Evolutionary conservation across 2,888 invertebrate genomes (phyloP), one percentile per base, ranked within the genome.

Genomic region (Cerceris rybyensis): DNA sequence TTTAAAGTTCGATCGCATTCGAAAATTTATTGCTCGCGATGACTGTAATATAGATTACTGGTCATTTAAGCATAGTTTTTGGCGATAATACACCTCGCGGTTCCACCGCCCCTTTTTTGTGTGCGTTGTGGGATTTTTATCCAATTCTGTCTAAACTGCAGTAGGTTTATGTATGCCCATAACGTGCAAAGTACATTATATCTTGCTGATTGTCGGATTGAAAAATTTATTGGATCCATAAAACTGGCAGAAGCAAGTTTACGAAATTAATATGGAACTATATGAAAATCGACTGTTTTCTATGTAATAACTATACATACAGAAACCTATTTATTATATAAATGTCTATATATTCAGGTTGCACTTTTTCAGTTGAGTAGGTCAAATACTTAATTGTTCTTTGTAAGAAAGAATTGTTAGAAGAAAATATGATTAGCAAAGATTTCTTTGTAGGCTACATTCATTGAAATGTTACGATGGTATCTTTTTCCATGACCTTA

Each of bases 261-360:
- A 67, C 70, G 69, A 82, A 77, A 80, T 82, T 82, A 82, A 76
- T 74, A 61, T 50, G 63, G 57, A 78, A 70, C 66, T 60, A 17
- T 17, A 59, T 49, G 55, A 17, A 67, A 67, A 57, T 65, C 46
- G 66, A 57, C 58, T 66, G 43, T 11, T 49, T 39, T 52, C 52
- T 52, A 52, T 57, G 60, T 73, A 60, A 49, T 13, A 54, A 6
- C 58, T 71, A 7, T 13, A 7, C 17, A 7, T 63, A 5, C 46
- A 61, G 5, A 59, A 16, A 28, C 17, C 63, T 13, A 1, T 61
- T 6, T 13, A 7, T 13, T 8, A 11, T 46, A 46, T 46, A 46
- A 11, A 46, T 42, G n/a, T 59, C 0, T 46, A 6, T 46, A 46
- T 46, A 28, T 28, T 28, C 28, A 28, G 2, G 28, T 28, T 28